A percentile compares a stretch with the other conserved stretches of the same genome.
These are phyloP conservation scores for Hycleus cichorii DNA, from an alignment of 1,140 invertebrate genomes.

Conservation along the genomic window DNA sequence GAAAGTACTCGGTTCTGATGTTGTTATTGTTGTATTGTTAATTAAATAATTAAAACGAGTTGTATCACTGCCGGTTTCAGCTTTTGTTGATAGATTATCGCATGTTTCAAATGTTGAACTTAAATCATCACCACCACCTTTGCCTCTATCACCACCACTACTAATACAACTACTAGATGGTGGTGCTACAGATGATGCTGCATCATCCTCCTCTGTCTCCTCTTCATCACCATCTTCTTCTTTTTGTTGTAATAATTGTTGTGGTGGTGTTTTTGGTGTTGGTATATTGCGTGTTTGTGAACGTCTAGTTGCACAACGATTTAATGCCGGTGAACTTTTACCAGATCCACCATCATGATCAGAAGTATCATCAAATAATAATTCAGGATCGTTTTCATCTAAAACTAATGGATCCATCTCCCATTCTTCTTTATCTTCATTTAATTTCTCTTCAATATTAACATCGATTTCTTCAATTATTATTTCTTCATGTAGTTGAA, in stretches of 20 bases:
- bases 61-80: constrained; percentile 29
- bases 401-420: constrained; percentile 34
- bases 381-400: constrained; percentile 36
- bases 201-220: constrained; percentile 1
- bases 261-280: constrained; percentile 37
- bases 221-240: constrained; percentile 1
- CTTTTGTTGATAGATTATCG: constrained; percentile 30
- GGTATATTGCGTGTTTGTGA: constrained; percentile 36
- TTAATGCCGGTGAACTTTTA: constrained; percentile 31
- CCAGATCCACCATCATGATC: constrained; percentile 30
- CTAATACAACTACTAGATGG: constrained; percentile 1
- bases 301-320: constrained; percentile 33
- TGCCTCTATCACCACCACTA: constrained; percentile 5
- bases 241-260: constrained; percentile 5
- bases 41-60: constrained; percentile 16
- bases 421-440: constrained; percentile 2
- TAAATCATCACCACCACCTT: constrained; percentile 5
- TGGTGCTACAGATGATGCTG: not conserved
- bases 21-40: constrained; percentile 12
- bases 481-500: not conserved
- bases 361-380: constrained; percentile 38
- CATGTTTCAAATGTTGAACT: constrained; percentile 23
- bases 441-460: constrained; percentile 6
- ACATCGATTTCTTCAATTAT: not conserved
- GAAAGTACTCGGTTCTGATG: constrained; percentile 10